Conservation (phyloP, 2,113 vertebrate genomes). For the Pungitius pungitius region DNA sequence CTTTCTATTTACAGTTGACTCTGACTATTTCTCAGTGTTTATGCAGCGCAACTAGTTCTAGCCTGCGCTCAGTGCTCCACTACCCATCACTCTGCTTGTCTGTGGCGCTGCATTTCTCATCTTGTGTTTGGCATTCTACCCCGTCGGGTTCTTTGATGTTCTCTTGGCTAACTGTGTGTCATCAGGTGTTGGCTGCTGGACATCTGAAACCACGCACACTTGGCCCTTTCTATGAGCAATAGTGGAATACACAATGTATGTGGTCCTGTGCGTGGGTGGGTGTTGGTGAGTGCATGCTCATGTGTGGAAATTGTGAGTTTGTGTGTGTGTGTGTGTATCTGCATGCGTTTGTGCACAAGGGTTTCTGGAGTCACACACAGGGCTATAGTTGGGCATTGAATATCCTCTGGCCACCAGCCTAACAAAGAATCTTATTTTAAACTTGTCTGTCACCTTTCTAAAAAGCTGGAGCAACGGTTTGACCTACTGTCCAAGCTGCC, state of each 20-base stretch:
- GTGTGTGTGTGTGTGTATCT: conserved; percentile 27
- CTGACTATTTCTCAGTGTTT: conserved; percentile 65
- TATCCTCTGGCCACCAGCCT: conserved; percentile 28
- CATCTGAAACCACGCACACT: conserved; percentile 65
- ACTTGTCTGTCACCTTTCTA: conserved; percentile 28
- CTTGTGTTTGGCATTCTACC: conserved; percentile 79
- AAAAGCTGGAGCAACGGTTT: conserved; percentile 34
- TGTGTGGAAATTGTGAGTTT: conserved; percentile 15
- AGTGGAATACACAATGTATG: conserved; percentile 47
- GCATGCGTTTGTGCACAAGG: conserved; percentile 39
- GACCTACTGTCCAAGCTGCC: conserved; percentile 37
- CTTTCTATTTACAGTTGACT: conserved; percentile 76
- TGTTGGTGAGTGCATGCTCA: conserved; percentile 10
- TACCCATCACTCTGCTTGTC: conserved; percentile 79
- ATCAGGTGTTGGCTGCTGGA: conserved; percentile 76
- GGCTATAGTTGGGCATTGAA: conserved; percentile 30
- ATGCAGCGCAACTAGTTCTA: conserved; percentile 61
- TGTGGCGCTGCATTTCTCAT: conserved; percentile 78
- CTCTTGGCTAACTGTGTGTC: conserved; percentile 77
- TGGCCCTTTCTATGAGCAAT: conserved; percentile 49
- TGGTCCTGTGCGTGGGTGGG: conserved; percentile 29
- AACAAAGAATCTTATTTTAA: conserved; percentile 40
- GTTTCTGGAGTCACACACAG: conserved; percentile 43
- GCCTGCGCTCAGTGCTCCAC: conserved; percentile 71
- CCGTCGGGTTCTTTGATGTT: conserved; percentile 74